Evolutionary conservation across 2,888 invertebrate genomes (phyloP), one percentile per base, ranked within the genome.

Genomic region (Agonopterix alstromeriana): DNA sequence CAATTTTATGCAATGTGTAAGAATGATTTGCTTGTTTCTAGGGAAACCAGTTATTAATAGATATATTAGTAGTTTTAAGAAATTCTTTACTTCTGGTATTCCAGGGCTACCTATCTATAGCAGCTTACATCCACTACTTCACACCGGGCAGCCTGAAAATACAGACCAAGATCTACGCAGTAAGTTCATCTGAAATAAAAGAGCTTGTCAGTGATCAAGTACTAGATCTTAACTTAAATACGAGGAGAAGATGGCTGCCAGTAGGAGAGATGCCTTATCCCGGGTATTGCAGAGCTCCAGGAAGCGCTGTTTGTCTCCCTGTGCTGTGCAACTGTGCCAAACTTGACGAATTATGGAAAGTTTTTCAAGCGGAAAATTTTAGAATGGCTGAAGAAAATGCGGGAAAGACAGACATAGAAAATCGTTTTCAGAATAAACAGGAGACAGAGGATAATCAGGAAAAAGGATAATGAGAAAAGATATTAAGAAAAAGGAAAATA

Each of bases 211-310:
- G 2, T 2, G 38, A 9, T 11, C 11, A 14, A 27, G 11, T 12
- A 2, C 0, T 17, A 9, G 45, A 35, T n/a, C 12, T 14, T 3
- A 45, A 38, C 14, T 2, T 42, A 10, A 42, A 9, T 35, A 9
- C 11, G 27, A 60, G 67, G 2, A 70, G 87, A 47, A 59, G 79
- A 57, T 84, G 79, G 80, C 52, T 85, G 3, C 75, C 66, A 36
- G 56, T 48, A 10, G 65, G 67, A 2, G 85, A 85, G 61, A 60
- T 69, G 0, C 87, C 87, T 0, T 87, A 68, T 48, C 87, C 87
- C 1, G 87, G 87, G 0, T 87, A 85, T 54, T 87, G 87, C 46
- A 64, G 85, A 27, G 66, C 74, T 0, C 86, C 86, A 0, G 85
- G 77, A 2, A 73, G 71, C 27, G 56, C 45, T 0, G 40, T 43